Percentiles rank a stretch among this genome's conserved stretches.
Conservation (phyloP, 1,140 invertebrate species). For the Melipona quadrifasciata region DNA sequence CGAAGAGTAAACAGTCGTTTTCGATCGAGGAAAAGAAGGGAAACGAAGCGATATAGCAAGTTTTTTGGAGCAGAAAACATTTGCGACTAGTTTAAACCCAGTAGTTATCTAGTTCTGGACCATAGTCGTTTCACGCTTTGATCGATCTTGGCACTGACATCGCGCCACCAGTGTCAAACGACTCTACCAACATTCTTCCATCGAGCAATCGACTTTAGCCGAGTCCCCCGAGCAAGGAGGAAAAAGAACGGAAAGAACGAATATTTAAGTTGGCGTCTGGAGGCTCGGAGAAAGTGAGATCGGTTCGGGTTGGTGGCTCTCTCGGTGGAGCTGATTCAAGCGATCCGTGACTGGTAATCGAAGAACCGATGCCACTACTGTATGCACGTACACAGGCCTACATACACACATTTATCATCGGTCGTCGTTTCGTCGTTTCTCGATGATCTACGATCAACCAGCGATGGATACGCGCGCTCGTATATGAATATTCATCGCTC, state of each 20-base stretch:
- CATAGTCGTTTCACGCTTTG: background rate
- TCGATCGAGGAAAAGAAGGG: background rate
- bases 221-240: slow-evolving; percentile 11
- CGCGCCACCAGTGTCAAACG: slow-evolving; percentile 17
- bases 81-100: no score
- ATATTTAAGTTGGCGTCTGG: slow-evolving; percentile 60
- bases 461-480: slow-evolving; percentile 39
- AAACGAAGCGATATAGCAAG: no score
- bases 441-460: slow-evolving; percentile 53
- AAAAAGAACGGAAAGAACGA: slow-evolving; percentile 34
- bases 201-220: background rate
- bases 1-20: no score
- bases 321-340: slow-evolving; percentile 31
- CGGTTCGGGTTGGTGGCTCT: slow-evolving; percentile 11
- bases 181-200: background rate
- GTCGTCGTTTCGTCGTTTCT: slow-evolving; percentile 20
- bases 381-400: background rate
- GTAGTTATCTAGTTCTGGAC: slow-evolving; percentile 19
- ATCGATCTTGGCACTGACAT: slow-evolving; percentile 42
- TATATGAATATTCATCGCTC: slow-evolving; percentile 54
- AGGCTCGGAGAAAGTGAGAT: slow-evolving; percentile 66
- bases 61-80: no score
- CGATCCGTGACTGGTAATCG: slow-evolving; percentile 52
- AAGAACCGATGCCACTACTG: background rate
- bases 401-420: slow-evolving; percentile 26